A percentile compares a stretch with the other conserved stretches of the same genome.
These are phyloP conservation scores for Erpobdella octoculata DNA, from an alignment of 2,888 invertebrate species.

Conservation along the genomic window DNA sequence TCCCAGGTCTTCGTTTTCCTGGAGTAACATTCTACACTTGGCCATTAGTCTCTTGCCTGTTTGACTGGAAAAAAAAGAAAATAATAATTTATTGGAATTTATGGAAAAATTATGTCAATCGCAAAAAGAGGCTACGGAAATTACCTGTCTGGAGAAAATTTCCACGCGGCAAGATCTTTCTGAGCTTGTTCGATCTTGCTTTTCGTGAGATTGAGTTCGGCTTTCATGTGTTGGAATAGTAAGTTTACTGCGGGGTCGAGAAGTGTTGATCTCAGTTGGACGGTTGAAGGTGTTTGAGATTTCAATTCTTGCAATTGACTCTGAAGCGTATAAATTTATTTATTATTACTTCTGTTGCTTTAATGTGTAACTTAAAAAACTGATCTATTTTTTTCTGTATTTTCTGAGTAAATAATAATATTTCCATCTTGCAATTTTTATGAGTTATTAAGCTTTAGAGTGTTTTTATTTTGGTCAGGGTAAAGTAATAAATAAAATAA, in stretches of 20 bases:
- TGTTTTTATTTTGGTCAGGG: too few species aligned
- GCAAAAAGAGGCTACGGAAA: not conserved
- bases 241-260: slow-evolving; percentile 92
- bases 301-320: slow-evolving; percentile 88
- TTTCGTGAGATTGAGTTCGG: slow-evolving; percentile 79
- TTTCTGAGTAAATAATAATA: too few species aligned
- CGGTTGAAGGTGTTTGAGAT: slow-evolving; percentile 70
- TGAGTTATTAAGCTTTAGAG: too few species aligned
- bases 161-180: slow-evolving; percentile 94
- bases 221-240: slow-evolving; percentile 78
- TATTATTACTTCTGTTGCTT: too few species aligned
- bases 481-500: too few species aligned
- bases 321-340: too few species aligned
- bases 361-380: too few species aligned
- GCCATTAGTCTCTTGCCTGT: slow-evolving; percentile 96
- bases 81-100: too few species aligned
- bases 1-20: slow-evolving; percentile 94
- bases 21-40: slow-evolving; percentile 83
- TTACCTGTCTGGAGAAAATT: slow-evolving; percentile 92
- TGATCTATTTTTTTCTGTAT: too few species aligned
- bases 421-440: too few species aligned
- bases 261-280: slow-evolving; percentile 71
- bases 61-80: slow-evolving; percentile 61
- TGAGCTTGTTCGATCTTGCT: slow-evolving; percentile 90
- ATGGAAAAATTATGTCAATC: not conserved